Evolutionary conservation across 2,888 invertebrate species (phyloP), one percentile per base, ranked within the genome.

Genomic region (Cyaniris semiargus): DNA sequence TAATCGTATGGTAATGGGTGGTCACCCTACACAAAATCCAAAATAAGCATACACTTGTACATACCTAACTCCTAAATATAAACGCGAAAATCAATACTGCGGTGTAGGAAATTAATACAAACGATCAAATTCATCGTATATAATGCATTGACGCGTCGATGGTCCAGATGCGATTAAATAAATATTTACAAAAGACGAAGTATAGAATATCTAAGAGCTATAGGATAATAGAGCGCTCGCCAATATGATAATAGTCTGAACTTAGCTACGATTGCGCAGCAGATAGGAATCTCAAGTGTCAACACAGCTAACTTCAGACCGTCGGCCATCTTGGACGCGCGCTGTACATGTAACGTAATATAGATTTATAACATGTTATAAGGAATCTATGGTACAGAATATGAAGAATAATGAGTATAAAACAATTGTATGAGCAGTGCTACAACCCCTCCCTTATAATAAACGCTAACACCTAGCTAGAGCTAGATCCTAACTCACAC

Each of bases 1-100:
- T 89, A 85, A 90, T 90, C 86, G 84, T 88, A 89, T 90, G 93
- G 92, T 93, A 92, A 87, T 88, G 90, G 89, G 90, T 85, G 83
- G 80, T 77, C 80, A 84, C 89, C 90, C 90, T 89, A 90, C 89
- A 91, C 86, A 90, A 91, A 91, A 90, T 92, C 92, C 88, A 91
- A 92, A 92, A 88, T 90, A 93, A 92, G 89, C 90, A 91, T 90
- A 89, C 87, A 86, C 92, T 92, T 93, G 91, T 78, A 86, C 80
- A 89, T 92, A 86, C 80, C 89, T 92, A 91, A 82, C 86, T 83
- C 85, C 88, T 91, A 89, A 89, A 86, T 87, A 86, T 89, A 90
- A 72, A 88, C 86, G 86, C 88, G 90, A 88, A 91, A 92, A 88
- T 92, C 92, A 94, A 93, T 93, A 94, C 93, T 94, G 93, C 84